Base-by-base conservation (phyloP, 2,113 vertebrate species). In the Hylia prasina region DNA sequence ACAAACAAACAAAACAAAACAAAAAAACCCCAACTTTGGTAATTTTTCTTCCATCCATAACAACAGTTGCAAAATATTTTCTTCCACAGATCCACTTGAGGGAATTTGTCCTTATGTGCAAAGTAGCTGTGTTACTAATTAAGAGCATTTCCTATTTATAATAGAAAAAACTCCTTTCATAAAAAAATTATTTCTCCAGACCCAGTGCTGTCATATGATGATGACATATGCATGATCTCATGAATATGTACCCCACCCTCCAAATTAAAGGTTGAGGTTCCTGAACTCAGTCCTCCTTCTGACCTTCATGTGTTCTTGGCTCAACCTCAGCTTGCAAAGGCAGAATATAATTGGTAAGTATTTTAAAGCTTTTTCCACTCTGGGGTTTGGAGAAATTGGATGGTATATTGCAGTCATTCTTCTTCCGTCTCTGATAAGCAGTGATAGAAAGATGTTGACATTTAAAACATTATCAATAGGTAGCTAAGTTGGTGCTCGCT, bases 391-490 rank as follows among this genome's bases (percentile, higher is more conserved):
- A 35, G 44, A 84, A 70, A 84, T 81, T 28, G 63, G 18, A n/a
- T 72, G 22, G 8, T 82, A 4, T 79, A 12, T 44, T 78, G 51
- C 47, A 77, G 51, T 70, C 16, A 37, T 90, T 88, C 37, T 11
- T 86, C 23, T 86, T 95, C 39, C 83, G 13, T 89, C 39, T 89
- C 72, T 81, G 63, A 31, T 83, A 90, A 93, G 50, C 24, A n/a
- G 42, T 35, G 24, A 37, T 66, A 89, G 64, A 73, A 92, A 25
- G 35, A 40, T 81, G 51, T 71, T 95, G 93, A 89, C 83, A 87
- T 96, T 93, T 92, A 63, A 96, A 92, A n/a, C 45, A 51, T 89
- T 90, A 63, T 83, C 91, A 78, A 13, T 71, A 42, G 54, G 42
- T 78, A 81, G 79, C 89, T 87, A 93, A 94, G 68, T 87, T 87